These are phyloP conservation scores for Nipponia nippon DNA, from an alignment of 2,113 vertebrate genomes.

Conservation along the genomic window DNA sequence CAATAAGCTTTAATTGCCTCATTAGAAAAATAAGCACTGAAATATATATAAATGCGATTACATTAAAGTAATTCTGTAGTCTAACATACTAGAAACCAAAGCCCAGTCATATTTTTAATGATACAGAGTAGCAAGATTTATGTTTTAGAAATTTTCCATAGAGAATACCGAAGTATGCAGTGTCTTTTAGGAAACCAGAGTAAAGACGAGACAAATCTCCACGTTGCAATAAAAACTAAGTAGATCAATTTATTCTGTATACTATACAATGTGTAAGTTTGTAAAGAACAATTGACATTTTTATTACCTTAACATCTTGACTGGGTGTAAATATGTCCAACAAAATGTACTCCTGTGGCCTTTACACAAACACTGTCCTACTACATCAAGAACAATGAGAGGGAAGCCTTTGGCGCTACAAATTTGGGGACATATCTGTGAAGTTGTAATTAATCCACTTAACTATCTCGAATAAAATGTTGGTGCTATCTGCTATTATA, in stretches of 20 bases:
- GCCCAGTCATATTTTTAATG: slow-evolving; percentile 31
- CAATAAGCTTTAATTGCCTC: slow-evolving; percentile 70
- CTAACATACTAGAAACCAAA: slow-evolving; percentile 61
- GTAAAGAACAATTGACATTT: slow-evolving; percentile 70
- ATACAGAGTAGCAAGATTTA: slow-evolving; percentile 44
- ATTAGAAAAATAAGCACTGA: slow-evolving; percentile 71
- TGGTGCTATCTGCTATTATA: slow-evolving; percentile 32
- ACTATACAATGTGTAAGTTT: slow-evolving; percentile 74
- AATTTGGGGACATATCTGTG: slow-evolving; percentile 39
- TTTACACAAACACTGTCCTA: slow-evolving; percentile 67
- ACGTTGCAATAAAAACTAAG: slow-evolving; percentile 72
- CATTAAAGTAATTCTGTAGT: slow-evolving; percentile 64
- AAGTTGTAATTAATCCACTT: slow-evolving; percentile 50
- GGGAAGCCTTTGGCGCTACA: slow-evolving; percentile 64
- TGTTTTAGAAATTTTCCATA: slow-evolving; percentile 6
- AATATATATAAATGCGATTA: slow-evolving; percentile 71
- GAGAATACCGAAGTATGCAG: slow-evolving; percentile 22
- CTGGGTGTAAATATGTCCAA: slow-evolving; percentile 66
- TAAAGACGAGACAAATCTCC: slow-evolving; percentile 69
- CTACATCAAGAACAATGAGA: slow-evolving; percentile 55
- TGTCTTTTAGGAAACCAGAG: slow-evolving; percentile 37
- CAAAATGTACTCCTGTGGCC: slow-evolving; percentile 62
- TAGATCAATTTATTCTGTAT: slow-evolving; percentile 79
- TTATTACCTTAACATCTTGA: slow-evolving; percentile 65
- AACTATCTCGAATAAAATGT: slow-evolving; percentile 31